Evolutionary conservation across 2,888 invertebrate genomes (phyloP), one percentile per base, ranked within the genome.

Genomic region (Heterodera filipjevi): DNA sequence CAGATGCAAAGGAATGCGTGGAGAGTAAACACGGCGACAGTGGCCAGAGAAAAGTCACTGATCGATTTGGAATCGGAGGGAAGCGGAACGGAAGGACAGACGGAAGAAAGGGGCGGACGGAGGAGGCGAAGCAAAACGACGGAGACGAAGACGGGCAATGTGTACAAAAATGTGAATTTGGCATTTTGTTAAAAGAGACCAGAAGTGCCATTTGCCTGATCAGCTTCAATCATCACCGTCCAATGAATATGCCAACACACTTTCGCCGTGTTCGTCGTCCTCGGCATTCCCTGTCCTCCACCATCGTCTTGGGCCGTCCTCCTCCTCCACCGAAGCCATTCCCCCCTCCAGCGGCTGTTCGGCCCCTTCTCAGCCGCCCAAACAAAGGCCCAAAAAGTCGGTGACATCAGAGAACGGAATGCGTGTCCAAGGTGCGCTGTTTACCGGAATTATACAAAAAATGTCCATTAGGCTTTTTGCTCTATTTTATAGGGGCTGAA

Each of bases 331-430:
- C 68, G 68, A 68, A 10, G 49, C 27, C 35, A 74, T 53, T 49
- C 66, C 33, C 46, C 75, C 74, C 53, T 64, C 74, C 2, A 33
- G 53, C 5, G 27, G 66, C 8, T 49, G n/a, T 10, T 74, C 74
- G 8, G 19, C 10, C 32, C 19, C 22, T 33, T 35, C 73, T n/a
- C 68, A 66, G 30, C 75, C 75, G 19, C 64, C 66, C 14, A 53
- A 75, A 30, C 53, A 44, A 53, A 49, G 59, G 33, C 35, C 78
- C 46, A 80, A 79, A 66, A 79, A 79, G 71, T 79, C 79, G 49
- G 73, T 77, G n/a, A 71, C 64, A 6, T 79, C 79, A 2, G 79
- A 79, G 66, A 71, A 77, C 32, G 71, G 70, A n/a, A 33, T 79
- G 32, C 71, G 77, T 44, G 32, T 79, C 30, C 66, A 77, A n/a